Evolutionary conservation across 1,140 invertebrate genomes (phyloP).

Genomic region (Pogonomyrmex barbatus): DNA sequence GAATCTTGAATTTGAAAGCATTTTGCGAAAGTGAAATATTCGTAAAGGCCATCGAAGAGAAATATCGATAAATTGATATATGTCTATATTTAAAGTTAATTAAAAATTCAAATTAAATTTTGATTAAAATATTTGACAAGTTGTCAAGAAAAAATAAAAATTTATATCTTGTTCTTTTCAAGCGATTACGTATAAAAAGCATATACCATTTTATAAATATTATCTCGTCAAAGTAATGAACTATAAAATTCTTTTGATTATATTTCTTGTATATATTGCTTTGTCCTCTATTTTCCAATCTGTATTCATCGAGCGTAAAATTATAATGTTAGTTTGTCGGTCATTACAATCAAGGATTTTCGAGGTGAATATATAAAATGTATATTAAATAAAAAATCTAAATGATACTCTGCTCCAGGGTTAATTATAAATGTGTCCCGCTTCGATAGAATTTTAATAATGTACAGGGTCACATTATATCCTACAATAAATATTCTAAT

Average conservation of each 20-base stretch:
- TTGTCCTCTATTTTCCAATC: background rate
- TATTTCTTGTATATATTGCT: background rate
- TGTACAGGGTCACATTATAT: background rate
- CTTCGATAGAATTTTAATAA: constrained; percentile 11
- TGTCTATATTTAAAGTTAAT: background rate
- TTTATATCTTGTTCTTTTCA: background rate
- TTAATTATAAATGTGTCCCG: constrained; percentile 7
- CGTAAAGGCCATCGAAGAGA: background rate
- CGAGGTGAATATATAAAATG: background rate
- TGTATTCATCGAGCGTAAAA: background rate
- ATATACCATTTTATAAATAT: background rate
- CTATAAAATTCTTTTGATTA: background rate
- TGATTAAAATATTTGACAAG: background rate
- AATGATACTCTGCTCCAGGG: background rate
- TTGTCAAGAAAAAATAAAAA: background rate
- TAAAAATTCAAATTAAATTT: background rate
- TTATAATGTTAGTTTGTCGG: background rate
- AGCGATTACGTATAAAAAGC: background rate
- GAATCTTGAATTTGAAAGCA: background rate
- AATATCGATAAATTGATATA: constrained; percentile 11
- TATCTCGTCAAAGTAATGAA: background rate
- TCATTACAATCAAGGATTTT: background rate
- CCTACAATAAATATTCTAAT: constrained; percentile 16
- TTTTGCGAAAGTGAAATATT: background rate
- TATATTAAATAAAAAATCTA: background rate